A percentile compares a stretch with the other conserved stretches of the same genome.
phyloP scores from a whole-genome alignment of 2,113 vertebrate genomes.

The Urocolius indicus region DNA sequence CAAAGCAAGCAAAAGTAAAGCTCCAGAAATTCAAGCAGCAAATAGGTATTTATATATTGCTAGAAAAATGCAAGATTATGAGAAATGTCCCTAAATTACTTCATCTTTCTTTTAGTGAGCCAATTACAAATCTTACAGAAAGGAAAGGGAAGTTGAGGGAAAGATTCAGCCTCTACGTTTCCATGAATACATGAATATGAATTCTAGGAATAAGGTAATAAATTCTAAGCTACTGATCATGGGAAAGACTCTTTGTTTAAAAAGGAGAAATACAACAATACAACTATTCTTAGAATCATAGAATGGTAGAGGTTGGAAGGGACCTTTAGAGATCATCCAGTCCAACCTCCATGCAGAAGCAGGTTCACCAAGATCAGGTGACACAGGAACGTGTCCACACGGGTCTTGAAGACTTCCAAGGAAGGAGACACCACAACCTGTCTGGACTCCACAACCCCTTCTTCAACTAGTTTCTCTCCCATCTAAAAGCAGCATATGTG shows the following conservation, averaged over 20 bases:
- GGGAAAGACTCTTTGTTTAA: background rate
- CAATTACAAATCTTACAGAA: background rate
- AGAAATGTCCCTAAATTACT: background rate
- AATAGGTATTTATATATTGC: slow-evolving; percentile 77
- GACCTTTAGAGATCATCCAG: no score
- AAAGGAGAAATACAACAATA: background rate
- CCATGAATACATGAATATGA: background rate
- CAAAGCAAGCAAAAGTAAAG: slow-evolving; percentile 80
- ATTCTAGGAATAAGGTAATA: background rate
- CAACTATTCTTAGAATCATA: no score
- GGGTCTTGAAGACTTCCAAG: no score
- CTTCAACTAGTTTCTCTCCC: background rate
- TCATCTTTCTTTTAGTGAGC: background rate
- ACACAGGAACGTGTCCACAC: no score
- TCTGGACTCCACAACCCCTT: no score
- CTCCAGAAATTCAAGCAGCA: slow-evolving; percentile 82
- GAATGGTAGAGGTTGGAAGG: no score
- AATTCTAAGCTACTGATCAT: background rate
- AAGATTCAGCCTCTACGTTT: background rate
- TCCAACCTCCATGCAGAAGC: no score
- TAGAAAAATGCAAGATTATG: background rate
- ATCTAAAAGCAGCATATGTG: background rate
- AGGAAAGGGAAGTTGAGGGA: background rate
- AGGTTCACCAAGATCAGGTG: no score
- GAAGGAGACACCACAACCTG: no score